A percentile compares a stretch with the other conserved stretches of the same genome.
These are phyloP conservation scores for Leptinotarsa defecta DNA, from an alignment of 1,140 invertebrate species.

Conservation along the genomic window DNA sequence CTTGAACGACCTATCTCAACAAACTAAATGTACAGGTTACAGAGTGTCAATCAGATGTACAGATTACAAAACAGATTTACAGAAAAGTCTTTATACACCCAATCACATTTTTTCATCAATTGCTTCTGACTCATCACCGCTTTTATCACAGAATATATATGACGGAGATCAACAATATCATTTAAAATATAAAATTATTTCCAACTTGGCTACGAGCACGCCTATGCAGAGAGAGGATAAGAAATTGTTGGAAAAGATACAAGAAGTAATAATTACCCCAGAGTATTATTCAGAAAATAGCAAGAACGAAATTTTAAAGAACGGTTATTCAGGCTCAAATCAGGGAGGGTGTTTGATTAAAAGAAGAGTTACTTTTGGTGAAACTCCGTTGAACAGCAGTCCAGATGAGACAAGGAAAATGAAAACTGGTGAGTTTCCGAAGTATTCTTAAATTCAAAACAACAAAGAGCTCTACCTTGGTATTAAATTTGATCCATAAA, in stretches of 20 bases:
- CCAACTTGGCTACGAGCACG: constrained; percentile 40
- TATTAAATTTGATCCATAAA: too few species aligned
- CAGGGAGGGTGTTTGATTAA: constrained; percentile 29
- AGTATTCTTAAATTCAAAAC: too few species aligned
- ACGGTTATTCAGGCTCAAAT: constrained; percentile 19
- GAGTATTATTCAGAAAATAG: constrained; percentile 30
- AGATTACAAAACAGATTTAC: constrained; percentile 22
- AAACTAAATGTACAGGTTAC: constrained; percentile 32
- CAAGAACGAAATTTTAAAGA: constrained; percentile 31
- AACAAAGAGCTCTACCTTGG: too few species aligned
- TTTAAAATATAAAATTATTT: constrained; percentile 25
- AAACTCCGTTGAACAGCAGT: constrained; percentile 24
- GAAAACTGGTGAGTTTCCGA: background rate
- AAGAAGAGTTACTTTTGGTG: constrained; percentile 41
- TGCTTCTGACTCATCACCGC: constrained; percentile 22
- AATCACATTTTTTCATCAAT: constrained; percentile 16
- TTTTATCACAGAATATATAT: constrained; percentile 9
- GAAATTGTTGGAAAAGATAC: constrained; percentile 31
- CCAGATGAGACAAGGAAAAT: constrained; percentile 1
- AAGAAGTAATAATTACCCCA: constrained; percentile 37
- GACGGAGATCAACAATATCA: constrained; percentile 19
- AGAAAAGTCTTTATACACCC: constrained; percentile 31
- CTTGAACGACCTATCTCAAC: constrained; percentile 36
- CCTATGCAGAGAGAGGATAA: constrained; percentile 40
- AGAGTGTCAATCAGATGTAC: background rate